phyloP scores from a whole-genome alignment of 2,113 vertebrate species.

The Seriola aureovittata region DNA sequence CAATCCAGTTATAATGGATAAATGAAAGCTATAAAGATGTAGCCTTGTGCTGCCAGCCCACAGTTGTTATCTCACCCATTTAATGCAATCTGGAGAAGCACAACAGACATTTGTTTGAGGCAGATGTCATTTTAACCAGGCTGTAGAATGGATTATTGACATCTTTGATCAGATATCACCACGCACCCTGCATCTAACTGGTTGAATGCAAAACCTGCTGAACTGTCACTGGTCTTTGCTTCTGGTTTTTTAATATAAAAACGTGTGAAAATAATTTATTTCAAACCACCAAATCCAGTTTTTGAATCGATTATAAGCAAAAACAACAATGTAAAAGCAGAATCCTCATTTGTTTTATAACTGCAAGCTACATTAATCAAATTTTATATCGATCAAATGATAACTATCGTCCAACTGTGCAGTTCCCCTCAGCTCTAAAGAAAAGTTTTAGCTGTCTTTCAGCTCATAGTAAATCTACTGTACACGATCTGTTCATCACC shows the following conservation, averaged over 20 bases:
- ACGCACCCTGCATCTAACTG: slow-evolving; percentile 4
- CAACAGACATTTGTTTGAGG: slow-evolving; percentile 21
- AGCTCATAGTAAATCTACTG: background rate
- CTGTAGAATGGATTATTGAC: slow-evolving; percentile 22
- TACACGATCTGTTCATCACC: no score
- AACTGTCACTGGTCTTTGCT: background rate
- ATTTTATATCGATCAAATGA: no score
- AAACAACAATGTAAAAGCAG: no score
- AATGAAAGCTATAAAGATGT: slow-evolving; percentile 38
- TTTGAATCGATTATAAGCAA: no score
- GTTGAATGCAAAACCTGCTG: background rate
- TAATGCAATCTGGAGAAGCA: slow-evolving; percentile 33
- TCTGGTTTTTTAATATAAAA: background rate
- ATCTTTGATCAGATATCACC: background rate
- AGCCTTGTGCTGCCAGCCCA: background rate
- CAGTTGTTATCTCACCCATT: slow-evolving; percentile 25
- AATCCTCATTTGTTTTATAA: no score
- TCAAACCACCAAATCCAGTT: no score
- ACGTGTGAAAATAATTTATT: background rate
- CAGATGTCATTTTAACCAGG: slow-evolving; percentile 25
- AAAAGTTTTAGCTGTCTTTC: background rate
- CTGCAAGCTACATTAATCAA: no score
- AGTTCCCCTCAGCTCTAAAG: no score
- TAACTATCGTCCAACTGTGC: no score
- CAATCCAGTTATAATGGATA: slow-evolving; percentile 15